Percentiles rank a stretch among this genome's conserved stretches.
Evolutionary conservation across 2,888 invertebrate genomes (phyloP).

Genomic region (Tinea trinotella): DNA sequence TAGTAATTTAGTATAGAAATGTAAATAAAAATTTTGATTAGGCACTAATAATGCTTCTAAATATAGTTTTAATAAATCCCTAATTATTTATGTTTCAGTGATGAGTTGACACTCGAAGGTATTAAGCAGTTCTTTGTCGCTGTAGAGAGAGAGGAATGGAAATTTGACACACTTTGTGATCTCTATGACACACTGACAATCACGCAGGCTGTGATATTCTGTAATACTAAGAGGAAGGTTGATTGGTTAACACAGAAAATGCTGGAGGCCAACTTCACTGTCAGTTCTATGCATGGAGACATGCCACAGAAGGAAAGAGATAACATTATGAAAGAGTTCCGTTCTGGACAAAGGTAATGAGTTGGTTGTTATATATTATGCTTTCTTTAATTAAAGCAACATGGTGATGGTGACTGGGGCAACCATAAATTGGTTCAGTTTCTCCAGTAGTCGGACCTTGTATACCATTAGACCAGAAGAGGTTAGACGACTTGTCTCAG

Average conservation of each 20-base stretch:
- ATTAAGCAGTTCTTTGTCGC: conserved; percentile 99
- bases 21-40: too few relatives aligned
- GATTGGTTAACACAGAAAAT: conserved; percentile 99
- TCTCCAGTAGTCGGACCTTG: too few relatives aligned
- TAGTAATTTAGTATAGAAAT: too few relatives aligned
- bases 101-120: conserved; percentile 99
- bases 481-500: too few relatives aligned
- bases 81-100: conserved; percentile 73
- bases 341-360: conserved; percentile 90
- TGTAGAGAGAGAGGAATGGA: conserved; percentile 99
- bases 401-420: too few relatives aligned
- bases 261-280: conserved; percentile 99
- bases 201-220: conserved; percentile 99
- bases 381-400: background rate
- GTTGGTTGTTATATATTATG: background rate
- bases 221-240: conserved; percentile 97
- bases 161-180: conserved; percentile 99
- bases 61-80: background rate
- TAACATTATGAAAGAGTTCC: conserved; percentile 98
- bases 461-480: too few relatives aligned
- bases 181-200: conserved; percentile 98
- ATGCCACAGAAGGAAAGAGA: conserved; percentile 99
- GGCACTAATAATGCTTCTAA: background rate
- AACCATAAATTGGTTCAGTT: too few relatives aligned
- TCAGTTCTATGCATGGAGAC: conserved; percentile 98